Evolutionary conservation across 2,113 vertebrate genomes (phyloP).

Genomic region (Danionella cerebrum): DNA sequence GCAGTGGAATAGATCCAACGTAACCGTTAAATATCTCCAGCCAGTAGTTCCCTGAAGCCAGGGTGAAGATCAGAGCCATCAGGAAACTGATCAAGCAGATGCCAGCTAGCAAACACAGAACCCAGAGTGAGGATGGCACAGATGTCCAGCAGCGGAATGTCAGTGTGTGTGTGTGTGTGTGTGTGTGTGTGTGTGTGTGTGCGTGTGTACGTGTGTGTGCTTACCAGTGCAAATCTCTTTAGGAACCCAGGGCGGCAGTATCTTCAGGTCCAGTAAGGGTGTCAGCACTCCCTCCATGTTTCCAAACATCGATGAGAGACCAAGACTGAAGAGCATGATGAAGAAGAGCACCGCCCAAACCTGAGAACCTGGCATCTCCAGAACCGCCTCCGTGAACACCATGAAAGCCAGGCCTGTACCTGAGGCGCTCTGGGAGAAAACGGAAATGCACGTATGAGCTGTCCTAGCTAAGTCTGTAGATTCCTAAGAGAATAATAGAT

Average conservation of each 20-base stretch:
- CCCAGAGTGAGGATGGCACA: too few species aligned
- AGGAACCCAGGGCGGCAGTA: conserved; percentile 63
- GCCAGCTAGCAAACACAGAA: too few species aligned
- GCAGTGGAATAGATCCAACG: conserved; percentile 70
- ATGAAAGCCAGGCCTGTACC: conserved; percentile 88
- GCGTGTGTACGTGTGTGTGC: too few species aligned
- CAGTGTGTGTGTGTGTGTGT: neutral
- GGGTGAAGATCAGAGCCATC: conserved; percentile 68
- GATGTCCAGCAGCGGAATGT: too few species aligned
- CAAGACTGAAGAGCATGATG: conserved; percentile 81
- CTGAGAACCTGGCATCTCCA: conserved; percentile 79
- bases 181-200: neutral
- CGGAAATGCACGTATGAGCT: too few species aligned
- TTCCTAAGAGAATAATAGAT: too few species aligned
- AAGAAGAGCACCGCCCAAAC: conserved; percentile 88
- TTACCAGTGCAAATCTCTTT: conserved; percentile 77
- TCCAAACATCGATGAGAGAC: conserved; percentile 90
- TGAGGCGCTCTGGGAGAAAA: conserved; percentile 66
- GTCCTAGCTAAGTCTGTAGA: too few species aligned
- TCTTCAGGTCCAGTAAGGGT: conserved; percentile 67
- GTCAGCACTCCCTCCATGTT: conserved; percentile 78
- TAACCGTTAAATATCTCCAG: conserved; percentile 82
- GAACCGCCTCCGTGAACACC: conserved; percentile 78
- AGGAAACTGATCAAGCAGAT: conserved; percentile 65
- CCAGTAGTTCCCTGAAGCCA: conserved; percentile 88